Percentiles rank a stretch among this genome's conserved stretches.
Evolutionary conservation across 2,888 invertebrate genomes (phyloP).

Genomic region (Torymus tubicola): DNA sequence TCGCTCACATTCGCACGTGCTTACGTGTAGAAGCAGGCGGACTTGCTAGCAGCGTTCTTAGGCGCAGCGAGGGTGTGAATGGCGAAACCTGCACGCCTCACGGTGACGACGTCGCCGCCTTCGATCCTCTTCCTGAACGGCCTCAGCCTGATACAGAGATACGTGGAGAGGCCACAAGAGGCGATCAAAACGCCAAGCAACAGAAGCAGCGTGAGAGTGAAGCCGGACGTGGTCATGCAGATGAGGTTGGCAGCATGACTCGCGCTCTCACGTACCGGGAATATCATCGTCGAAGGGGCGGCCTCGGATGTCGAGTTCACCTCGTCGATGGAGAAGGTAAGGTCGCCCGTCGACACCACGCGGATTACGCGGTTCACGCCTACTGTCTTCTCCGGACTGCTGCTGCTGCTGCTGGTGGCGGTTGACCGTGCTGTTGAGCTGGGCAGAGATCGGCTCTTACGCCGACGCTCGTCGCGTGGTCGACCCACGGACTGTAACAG

Average conservation of each 20-base stretch:
- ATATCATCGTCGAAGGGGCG: conserved; percentile 79
- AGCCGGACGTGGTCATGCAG: conserved; percentile 96
- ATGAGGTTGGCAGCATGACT: conserved; percentile 78
- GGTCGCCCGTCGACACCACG: conserved; percentile 93
- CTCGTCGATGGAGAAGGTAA: conserved; percentile 90
- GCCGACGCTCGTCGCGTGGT: conserved; percentile 85
- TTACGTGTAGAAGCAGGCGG: conserved; percentile 83
- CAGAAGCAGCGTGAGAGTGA: conserved; percentile 90
- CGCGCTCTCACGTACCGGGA: conserved; percentile 81
- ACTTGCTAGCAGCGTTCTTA: conserved; percentile 58
- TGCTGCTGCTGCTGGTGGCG: conserved; percentile 54
- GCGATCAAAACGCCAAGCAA: conserved; percentile 89
- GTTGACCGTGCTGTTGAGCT: conserved; percentile 59
- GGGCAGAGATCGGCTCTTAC: conserved; percentile 81
- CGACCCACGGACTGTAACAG: conserved; percentile 77
- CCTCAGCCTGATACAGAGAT: conserved; percentile 88
- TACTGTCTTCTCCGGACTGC: conserved; percentile 86
- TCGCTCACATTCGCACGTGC: conserved; percentile 55
- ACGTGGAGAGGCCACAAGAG: conserved; percentile 91
- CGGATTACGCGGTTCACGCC: conserved; percentile 92
- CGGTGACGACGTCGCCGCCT: not conserved
- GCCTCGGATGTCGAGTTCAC: conserved; percentile 73
- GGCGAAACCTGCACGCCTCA: conserved; percentile 21
- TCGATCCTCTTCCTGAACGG: conserved; percentile 78
- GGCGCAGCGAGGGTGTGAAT: conserved; percentile 14